A percentile compares a stretch with the other conserved stretches of the same genome.
Conservation (phyloP, 2,797 vertebrate genomes). For the Micromesistius poutassou region DNA sequence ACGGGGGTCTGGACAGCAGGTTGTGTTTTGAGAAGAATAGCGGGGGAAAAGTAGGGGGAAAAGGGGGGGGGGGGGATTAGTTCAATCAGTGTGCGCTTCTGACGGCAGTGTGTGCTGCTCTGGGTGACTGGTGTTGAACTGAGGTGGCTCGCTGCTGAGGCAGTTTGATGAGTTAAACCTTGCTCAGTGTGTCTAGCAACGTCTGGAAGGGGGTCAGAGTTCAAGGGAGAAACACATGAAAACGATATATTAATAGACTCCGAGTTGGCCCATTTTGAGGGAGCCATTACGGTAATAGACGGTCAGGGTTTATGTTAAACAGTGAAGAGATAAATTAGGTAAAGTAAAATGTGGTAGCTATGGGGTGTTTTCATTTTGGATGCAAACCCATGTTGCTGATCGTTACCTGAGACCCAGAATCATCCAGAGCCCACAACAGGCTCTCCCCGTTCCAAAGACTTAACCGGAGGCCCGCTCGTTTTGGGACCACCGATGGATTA, state of each 20-base stretch:
- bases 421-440: neutral
- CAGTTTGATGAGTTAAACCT: neutral
- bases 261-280: neutral
- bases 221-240: neutral
- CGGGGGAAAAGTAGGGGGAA: neutral
- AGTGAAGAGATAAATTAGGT: neutral
- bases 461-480: neutral
- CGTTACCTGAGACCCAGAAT: neutral
- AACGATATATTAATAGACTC: neutral
- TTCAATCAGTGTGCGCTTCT: constrained; percentile 38
- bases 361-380: neutral
- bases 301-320: neutral
- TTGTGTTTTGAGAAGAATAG: constrained; percentile 44
- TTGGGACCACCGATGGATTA: constrained; percentile 51
- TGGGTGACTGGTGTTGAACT: neutral
- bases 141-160: no score
- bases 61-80: constrained; percentile 35
- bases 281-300: neutral
- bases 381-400: neutral
- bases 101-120: neutral
- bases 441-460: neutral
- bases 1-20: constrained; percentile 47
- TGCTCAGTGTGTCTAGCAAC: neutral
- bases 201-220: neutral
- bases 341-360: neutral